Evolutionary conservation across 2,113 vertebrate genomes (phyloP), one percentile per base, ranked within the genome.

Genomic region (Natator depressus): DNA sequence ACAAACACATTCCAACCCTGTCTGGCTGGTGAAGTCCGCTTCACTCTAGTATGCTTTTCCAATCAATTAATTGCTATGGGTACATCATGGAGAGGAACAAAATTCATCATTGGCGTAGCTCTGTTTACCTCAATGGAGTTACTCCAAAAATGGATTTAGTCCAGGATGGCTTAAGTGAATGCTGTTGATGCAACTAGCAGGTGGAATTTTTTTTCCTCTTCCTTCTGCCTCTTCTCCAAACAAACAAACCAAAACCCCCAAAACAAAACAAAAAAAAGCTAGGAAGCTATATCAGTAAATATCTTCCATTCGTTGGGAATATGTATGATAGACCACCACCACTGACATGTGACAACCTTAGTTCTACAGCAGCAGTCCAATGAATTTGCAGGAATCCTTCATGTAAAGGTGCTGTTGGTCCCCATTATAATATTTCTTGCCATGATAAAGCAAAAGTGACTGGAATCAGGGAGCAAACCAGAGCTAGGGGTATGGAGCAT

Each of bases 121-220:
- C 14, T 80, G 16, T 81, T 1, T 0, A 19, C 22, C 62, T 78
- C 82, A 2, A 0, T 0, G 3, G 22, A 47, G n/a, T 1, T 0
- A 53, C 47, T 6, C 62, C 1, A 76, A 25, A 75, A 8, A 75
- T 75, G 19, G 38, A 75, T 42, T 76, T 46, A 46, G 1, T 3
- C 72, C 19, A 38, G 0, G 1, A 19, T 50, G 5, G 0, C 57
- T 27, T 69, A 0, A 5, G 38, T 16, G 11, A 10, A 22, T 31
- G 4, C 53, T 87, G 17, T 62, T n/a, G 9, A 0, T 2, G 38
- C 46, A 46, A 65, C n/a, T 46, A 1, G 1, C 13, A 62, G 0
- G 46, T 2, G 10, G 12, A 1, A 1, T 20, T 24, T 3, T 25
- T 9, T 57, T 38, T 22, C 42, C 51, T 24, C 51, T 42, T n/a